Evolutionary conservation across 2,888 invertebrate species (phyloP), one percentile per base, ranked within the genome.

Genomic region (Spodoptera exigua): DNA sequence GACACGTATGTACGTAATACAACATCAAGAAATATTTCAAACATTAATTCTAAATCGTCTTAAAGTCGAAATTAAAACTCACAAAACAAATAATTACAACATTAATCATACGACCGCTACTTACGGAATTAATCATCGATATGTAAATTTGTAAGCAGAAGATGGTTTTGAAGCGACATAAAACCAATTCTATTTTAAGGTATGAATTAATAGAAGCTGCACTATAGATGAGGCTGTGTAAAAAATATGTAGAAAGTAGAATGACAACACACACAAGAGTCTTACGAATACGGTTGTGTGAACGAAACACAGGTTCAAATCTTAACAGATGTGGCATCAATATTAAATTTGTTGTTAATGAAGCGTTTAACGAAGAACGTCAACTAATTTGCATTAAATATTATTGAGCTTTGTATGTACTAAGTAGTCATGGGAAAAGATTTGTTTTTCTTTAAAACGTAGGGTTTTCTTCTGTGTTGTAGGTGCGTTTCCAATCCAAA

Each of bases 231-330:
- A 57, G 81, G 76, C 78, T 61, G 72, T 81, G 85, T 88, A 91
- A 91, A 92, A 89, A 91, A 90, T 81, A 88, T 86, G 88, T 92
- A 92, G 92, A 92, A 92, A 92, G 92, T 91, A 86, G 91, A 87
- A 90, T 88, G 89, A 89, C 91, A 88, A 86, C 89, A 85, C 82
- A 79, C 80, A 82, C 83, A 79, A 84, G 81, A 78, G 40, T 60
- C 75, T 74, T 77, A 81, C 74, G 88, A 87, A 88, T 87, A 89
- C n/a, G 87, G 78, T 78, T 83, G 74, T 79, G 81, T 70, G 78
- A 79, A 79, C 57, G 61, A 66, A 72, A 65, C 64, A 48, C 43
- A 2, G 59, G 36, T 16, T 14, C 48, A 48, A 16, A 16, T 18
- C 21, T 37, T 36, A 34, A 70, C 70, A 40, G 68, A 69, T 45